Evolutionary conservation across 2,797 vertebrate species (phyloP).

Genomic region (Allobates femoralis): DNA sequence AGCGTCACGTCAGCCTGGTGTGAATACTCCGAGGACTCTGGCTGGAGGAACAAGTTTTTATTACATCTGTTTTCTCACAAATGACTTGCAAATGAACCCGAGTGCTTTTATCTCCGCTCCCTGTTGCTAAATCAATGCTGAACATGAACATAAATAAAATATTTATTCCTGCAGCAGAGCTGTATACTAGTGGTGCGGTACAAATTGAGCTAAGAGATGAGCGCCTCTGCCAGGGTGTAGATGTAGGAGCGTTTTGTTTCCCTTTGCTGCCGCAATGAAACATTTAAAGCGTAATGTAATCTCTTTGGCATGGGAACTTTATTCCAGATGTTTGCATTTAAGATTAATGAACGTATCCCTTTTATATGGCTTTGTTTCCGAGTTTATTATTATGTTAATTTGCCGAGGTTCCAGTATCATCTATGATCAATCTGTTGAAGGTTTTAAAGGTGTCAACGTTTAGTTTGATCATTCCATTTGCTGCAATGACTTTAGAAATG

Average conservation of each 20-base stretch:
- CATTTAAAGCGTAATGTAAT: slow-evolving; percentile 23
- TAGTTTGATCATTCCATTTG: background rate
- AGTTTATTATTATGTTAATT: slow-evolving; percentile 3
- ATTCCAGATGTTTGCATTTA: slow-evolving; percentile 52
- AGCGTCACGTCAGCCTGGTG: background rate
- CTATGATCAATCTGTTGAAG: background rate
- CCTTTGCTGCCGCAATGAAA: slow-evolving; percentile 28
- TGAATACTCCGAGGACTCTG: slow-evolving; percentile 28
- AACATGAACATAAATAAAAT: slow-evolving; percentile 50
- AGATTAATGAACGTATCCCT: slow-evolving; percentile 33
- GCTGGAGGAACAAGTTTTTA: slow-evolving; percentile 27
- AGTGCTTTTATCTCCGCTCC: slow-evolving; percentile 39
- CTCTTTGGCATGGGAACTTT: background rate
- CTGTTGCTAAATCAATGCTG: slow-evolving; percentile 49
- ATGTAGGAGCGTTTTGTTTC: slow-evolving; percentile 39
- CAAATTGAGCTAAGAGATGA: background rate
- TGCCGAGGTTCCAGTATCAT: background rate
- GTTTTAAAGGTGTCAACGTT: background rate
- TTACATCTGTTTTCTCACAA: slow-evolving; percentile 49
- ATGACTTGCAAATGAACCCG: slow-evolving; percentile 51
- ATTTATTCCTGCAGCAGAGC: slow-evolving; percentile 20
- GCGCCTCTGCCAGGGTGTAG: slow-evolving; percentile 19
- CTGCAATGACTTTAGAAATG: background rate
- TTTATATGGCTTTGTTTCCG: slow-evolving; percentile 1
- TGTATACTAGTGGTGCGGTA: background rate